Conservation (phyloP, 1,140 invertebrate species). For the Alviniconcha marisindica region DNA sequence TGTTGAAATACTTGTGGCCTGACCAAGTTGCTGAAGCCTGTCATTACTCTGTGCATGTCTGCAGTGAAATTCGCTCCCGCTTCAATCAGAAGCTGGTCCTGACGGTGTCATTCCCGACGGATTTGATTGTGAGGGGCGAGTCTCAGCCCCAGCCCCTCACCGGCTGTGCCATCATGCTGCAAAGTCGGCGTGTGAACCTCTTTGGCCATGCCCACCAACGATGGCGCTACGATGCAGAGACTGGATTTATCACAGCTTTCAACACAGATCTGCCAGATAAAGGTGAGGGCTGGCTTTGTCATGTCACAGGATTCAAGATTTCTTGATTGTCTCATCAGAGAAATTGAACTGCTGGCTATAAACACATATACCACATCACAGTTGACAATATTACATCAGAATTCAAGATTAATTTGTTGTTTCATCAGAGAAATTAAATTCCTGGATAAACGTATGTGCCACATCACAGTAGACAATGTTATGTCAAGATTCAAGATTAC, state of each 20-base stretch:
- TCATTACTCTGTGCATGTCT: no score
- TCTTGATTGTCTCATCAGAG: no score
- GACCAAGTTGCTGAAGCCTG: no score
- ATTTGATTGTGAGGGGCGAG: slow-evolving; percentile 59
- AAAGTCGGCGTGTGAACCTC: slow-evolving; percentile 60
- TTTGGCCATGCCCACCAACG: slow-evolving; percentile 74
- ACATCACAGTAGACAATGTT: no score
- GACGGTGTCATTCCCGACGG: slow-evolving; percentile 68
- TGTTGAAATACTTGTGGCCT: slow-evolving; percentile 14
- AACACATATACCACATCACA: no score
- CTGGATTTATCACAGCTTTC: slow-evolving; percentile 74
- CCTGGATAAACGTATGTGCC: no score
- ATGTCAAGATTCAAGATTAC: no score
- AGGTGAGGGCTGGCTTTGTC: slow-evolving; percentile 52
- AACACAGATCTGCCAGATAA: slow-evolving; percentile 68
- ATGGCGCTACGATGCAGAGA: slow-evolving; percentile 72
- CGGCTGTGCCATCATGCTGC: slow-evolving; percentile 69
- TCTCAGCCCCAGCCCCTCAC: slow-evolving; percentile 57
- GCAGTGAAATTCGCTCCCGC: slow-evolving; percentile 67
- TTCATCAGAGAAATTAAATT: no score
- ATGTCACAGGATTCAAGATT: no score
- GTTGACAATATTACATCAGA: neutral
- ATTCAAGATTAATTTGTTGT: no score
- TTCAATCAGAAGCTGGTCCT: slow-evolving; percentile 62
- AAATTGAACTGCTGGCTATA: no score